Conservation (phyloP, 2,797 vertebrate genomes). For the Alfaro cultratus region DNA sequence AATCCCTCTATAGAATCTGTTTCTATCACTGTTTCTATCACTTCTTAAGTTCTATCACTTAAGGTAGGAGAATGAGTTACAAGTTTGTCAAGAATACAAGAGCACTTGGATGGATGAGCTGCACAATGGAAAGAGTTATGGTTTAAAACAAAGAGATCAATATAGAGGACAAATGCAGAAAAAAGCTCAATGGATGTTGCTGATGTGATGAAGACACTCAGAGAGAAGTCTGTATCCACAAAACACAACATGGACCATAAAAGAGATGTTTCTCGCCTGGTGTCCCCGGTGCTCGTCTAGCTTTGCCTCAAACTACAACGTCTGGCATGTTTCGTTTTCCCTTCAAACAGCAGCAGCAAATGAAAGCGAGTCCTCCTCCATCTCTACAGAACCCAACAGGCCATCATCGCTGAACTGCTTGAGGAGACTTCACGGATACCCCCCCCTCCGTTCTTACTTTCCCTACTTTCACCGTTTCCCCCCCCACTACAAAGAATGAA, state of each 20-base stretch:
- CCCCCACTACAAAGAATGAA: constrained; percentile 31
- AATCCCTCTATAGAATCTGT: too few species aligned
- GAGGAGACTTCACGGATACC: constrained; percentile 27
- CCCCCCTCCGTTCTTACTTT: constrained; percentile 26
- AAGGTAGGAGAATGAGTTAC: background rate
- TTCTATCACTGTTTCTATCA: too few species aligned
- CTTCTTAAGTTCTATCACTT: too few species aligned
- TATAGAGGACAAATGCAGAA: constrained; percentile 18
- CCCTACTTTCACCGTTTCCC: constrained; percentile 29
- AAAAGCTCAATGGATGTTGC: constrained; percentile 31
- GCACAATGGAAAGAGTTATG: background rate
- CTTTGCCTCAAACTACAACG: constrained; percentile 60
- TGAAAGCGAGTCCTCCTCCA: constrained; percentile 56
- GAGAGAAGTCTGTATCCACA: constrained; percentile 45
- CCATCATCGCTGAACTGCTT: constrained; percentile 31
- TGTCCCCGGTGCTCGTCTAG: constrained; percentile 49
- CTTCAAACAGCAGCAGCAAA: constrained; percentile 53
- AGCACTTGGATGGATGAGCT: background rate
- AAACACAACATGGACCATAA: constrained; percentile 52
- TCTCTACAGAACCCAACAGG: constrained; percentile 37
- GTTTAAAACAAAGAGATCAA: constrained; percentile 14
- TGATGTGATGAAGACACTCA: constrained; percentile 48
- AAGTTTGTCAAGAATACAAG: background rate
- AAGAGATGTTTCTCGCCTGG: constrained; percentile 53
- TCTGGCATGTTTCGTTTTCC: constrained; percentile 51